These are phyloP conservation scores for Metridium senile DNA, from an alignment of 92 coral and sea anemone species.

Conservation along the genomic window DNA sequence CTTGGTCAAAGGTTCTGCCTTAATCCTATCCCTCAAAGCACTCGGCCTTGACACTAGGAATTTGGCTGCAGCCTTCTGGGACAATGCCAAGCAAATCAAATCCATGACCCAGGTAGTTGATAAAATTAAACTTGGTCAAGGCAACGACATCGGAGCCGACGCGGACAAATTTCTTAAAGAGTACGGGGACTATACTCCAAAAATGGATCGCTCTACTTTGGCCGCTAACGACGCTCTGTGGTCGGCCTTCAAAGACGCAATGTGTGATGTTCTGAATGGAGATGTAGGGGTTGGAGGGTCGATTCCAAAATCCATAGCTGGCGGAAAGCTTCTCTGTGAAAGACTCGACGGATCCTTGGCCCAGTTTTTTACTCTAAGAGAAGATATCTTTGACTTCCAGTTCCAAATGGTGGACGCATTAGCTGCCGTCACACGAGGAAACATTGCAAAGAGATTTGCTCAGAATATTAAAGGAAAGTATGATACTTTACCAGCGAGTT, in stretches of 20 bases:
- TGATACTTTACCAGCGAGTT: constrained; percentile 35
- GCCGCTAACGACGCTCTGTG: constrained; percentile 47
- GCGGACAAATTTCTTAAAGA: constrained; percentile 44
- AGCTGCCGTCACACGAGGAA: constrained; percentile 42
- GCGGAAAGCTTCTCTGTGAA: constrained; percentile 42
- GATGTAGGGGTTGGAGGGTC: constrained; percentile 33
- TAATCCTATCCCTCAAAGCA: constrained; percentile 10
- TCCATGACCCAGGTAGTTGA: constrained; percentile 17
- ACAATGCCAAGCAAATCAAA: constrained; percentile 36
- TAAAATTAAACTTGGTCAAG: constrained; percentile 27
- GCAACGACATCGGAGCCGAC: constrained; percentile 36
- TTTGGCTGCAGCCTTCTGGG: constrained; percentile 25
- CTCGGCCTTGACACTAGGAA: constrained; percentile 20
- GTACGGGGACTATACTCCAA: constrained; percentile 51
- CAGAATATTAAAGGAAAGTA: constrained; percentile 21
- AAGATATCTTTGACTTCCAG: constrained; percentile 62
- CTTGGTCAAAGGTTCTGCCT: constrained; percentile 17
- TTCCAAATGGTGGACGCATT: constrained; percentile 51
- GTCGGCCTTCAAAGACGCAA: constrained; percentile 46
- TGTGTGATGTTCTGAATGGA: constrained; percentile 46
- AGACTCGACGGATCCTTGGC: constrained; percentile 25
- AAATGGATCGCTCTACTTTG: constrained; percentile 28
- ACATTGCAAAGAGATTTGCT: constrained; percentile 45
- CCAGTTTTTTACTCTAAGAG: constrained; percentile 41
- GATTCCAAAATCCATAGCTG: constrained; percentile 30